phyloP scores from a whole-genome alignment of 2,797 vertebrate genomes.

The Acomys russatus region DNA sequence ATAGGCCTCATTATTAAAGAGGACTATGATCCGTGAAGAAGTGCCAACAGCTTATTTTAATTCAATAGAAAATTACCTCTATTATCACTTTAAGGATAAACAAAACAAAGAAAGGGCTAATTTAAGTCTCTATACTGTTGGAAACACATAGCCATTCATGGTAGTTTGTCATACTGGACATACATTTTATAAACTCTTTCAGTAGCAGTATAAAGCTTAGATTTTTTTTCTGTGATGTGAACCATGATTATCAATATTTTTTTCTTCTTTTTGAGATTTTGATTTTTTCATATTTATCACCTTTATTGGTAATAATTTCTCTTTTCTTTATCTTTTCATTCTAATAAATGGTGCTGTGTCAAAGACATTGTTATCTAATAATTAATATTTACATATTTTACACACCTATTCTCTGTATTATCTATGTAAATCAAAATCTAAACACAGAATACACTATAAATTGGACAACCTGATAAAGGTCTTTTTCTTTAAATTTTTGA shows the following conservation, averaged over 20 bases:
- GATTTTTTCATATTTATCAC: background rate
- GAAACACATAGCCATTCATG: conserved; percentile 6
- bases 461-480: background rate
- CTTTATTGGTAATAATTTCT: background rate
- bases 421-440: background rate
- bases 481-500: conserved; percentile 5
- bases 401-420: background rate
- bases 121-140: conserved; percentile 48
- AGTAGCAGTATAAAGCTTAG: conserved; percentile 24
- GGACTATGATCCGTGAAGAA: conserved; percentile 67
- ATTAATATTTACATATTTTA: background rate
- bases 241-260: background rate
- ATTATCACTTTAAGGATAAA: conserved; percentile 68
- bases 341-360: background rate
- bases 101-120: conserved; percentile 69
- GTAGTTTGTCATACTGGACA: conserved; percentile 47
- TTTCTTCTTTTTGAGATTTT: conserved; percentile 3
- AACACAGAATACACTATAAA: conserved; percentile 20
- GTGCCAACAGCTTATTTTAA: conserved; percentile 73
- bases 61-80: conserved; percentile 73
- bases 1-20: conserved; percentile 72
- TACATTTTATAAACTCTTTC: conserved; percentile 54
- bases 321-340: background rate
- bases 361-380: conserved; percentile 1
- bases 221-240: conserved; percentile 48